These are phyloP conservation scores for Leucosticte australis DNA, from an alignment of 2,113 vertebrate genomes.

Conservation along the genomic window DNA sequence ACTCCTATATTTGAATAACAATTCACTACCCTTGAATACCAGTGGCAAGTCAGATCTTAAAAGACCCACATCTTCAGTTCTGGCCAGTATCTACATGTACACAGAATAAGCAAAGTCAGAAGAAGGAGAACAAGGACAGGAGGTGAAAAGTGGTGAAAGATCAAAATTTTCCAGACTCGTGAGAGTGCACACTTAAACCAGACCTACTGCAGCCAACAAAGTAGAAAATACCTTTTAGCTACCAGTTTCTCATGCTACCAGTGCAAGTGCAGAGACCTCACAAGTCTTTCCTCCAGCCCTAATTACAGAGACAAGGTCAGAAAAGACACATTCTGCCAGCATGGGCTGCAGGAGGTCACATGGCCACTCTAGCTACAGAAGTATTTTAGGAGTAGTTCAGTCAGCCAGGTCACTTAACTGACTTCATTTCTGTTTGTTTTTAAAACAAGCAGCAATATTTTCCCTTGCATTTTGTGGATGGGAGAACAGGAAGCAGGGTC, in stretches of 20 bases:
- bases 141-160: background rate
- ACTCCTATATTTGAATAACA: background rate
- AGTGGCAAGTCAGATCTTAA: background rate
- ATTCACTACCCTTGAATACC: background rate
- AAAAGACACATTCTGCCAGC: background rate
- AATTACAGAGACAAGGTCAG: background rate
- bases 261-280: background rate
- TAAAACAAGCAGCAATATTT: constrained; percentile 2
- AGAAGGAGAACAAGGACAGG: background rate
- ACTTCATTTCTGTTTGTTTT: background rate
- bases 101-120: background rate
- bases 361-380: background rate
- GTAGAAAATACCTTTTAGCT: background rate
- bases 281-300: background rate
- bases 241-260: background rate
- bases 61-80: background rate
- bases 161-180: background rate
- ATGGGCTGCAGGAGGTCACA: constrained; percentile 2
- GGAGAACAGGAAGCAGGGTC: background rate
- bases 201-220: background rate
- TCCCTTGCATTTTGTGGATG: background rate
- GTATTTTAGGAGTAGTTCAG: constrained; percentile 28
- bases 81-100: background rate
- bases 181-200: background rate
- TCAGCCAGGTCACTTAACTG: background rate